Evolutionary conservation across 2,797 vertebrate genomes (phyloP).

Genomic region (Rhynchonycteris naso): DNA sequence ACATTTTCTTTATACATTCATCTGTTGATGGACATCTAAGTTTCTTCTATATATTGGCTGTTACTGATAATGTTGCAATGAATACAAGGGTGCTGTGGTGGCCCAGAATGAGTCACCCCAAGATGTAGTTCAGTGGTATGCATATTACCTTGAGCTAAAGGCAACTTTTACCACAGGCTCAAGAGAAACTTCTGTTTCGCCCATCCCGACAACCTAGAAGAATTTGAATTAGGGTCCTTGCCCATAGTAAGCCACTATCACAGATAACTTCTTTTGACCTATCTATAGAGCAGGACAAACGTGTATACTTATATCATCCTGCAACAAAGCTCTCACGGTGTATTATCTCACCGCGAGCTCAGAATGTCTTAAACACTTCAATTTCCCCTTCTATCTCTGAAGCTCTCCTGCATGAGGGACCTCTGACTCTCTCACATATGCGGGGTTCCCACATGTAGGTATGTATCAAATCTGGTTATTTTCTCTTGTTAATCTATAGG

Average conservation of each 20-base stretch:
- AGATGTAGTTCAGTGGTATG: not conserved
- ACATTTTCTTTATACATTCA: not conserved
- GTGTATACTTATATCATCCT: not conserved
- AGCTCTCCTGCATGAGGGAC: not conserved
- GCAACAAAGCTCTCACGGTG: not conserved
- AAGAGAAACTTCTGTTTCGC: not conserved
- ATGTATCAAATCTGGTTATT: not conserved
- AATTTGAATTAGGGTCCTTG: not conserved
- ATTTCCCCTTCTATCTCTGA: not conserved
- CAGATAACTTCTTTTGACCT: not conserved
- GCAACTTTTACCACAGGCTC: not conserved
- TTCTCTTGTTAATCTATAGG: not conserved
- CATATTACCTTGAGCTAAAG: not conserved
- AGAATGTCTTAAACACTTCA: not conserved
- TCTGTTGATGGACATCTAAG: not conserved
- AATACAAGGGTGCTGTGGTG: not conserved
- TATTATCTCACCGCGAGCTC: not conserved
- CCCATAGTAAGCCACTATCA: not conserved
- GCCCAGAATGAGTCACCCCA: not conserved
- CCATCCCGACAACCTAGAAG: not conserved
- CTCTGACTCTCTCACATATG: not conserved
- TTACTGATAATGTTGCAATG: not conserved
- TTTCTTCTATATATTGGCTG: not conserved
- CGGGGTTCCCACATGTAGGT: not conserved
- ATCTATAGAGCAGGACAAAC: not conserved